Percentiles rank a stretch among this genome's conserved stretches.
These are phyloP conservation scores for Sycophila sp. DNA, from an alignment of 1,140 invertebrate genomes.

Conservation along the genomic window DNA sequence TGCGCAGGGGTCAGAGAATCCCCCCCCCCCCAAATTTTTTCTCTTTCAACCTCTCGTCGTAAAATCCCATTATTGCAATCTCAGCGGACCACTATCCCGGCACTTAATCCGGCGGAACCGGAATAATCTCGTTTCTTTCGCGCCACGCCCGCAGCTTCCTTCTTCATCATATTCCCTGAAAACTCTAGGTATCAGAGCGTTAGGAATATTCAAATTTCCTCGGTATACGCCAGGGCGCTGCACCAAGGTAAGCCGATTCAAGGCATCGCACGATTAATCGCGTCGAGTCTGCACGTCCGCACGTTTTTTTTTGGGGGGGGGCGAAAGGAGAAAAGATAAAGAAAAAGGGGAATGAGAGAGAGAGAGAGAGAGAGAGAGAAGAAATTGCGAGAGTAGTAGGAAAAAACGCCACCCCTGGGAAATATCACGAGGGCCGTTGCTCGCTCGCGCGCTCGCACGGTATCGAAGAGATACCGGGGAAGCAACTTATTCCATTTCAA, in stretches of 20 bases:
- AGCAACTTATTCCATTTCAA: constrained; percentile 57
- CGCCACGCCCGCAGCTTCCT: background rate
- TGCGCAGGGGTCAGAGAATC: background rate
- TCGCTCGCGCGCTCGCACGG: background rate
- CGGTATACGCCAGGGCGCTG: no score
- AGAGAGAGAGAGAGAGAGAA: background rate
- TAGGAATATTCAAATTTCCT: constrained; percentile 30
- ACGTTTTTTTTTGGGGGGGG: no score
- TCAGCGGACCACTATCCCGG: constrained; percentile 17
- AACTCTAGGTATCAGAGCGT: background rate
- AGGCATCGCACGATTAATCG: no score
- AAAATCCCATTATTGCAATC: constrained; percentile 36
- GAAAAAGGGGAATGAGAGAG: background rate
- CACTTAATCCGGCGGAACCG: constrained; percentile 13
- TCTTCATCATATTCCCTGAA: background rate
- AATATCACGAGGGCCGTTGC: constrained; percentile 25
- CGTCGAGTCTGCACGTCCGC: no score
- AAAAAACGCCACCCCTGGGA: constrained; percentile 34
- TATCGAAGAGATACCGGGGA: constrained; percentile 30
- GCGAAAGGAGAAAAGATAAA: no score
- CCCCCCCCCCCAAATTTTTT: background rate
- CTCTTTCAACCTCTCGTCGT: background rate
- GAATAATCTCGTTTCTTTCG: constrained; percentile 31
- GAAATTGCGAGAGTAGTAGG: no score
- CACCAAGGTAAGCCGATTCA: no score